Conservation (phyloP, 2,797 vertebrate genomes). For the Prionace glauca region DNA sequence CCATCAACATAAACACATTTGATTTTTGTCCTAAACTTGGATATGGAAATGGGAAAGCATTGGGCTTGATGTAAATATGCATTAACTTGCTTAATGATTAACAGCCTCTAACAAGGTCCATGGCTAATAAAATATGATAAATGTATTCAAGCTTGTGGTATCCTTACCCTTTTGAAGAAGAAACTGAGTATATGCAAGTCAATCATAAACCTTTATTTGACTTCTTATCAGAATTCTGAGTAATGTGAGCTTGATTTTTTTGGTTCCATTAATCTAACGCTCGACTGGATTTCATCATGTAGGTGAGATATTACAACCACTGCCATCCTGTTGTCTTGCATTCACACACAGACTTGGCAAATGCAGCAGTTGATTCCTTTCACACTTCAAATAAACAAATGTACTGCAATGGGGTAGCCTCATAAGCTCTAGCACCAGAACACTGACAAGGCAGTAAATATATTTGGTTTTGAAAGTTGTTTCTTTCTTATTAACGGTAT, state of each 20-base stretch:
- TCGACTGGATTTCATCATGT: conserved; percentile 29
- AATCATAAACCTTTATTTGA: conserved; percentile 10
- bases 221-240: not conserved
- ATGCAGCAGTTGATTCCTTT: not conserved
- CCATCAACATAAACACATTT: not conserved
- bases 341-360: not conserved
- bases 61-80: not conserved
- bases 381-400: conserved; percentile 10
- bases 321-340: conserved; percentile 13
- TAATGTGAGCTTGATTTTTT: not conserved
- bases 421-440: not conserved
- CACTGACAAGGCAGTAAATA: not conserved
- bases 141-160: not conserved
- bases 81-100: not conserved
- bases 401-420: not conserved
- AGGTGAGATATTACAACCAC: conserved; percentile 3
- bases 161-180: not conserved
- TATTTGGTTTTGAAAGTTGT: not conserved
- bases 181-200: not conserved
- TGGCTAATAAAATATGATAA: not conserved
- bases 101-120: not conserved
- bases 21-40: not conserved
- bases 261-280: conserved; percentile 5
- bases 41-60: not conserved
- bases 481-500: not conserved